These are phyloP conservation scores for Petrolisthes manimaculis DNA, from an alignment of 2,888 invertebrate species.

Conservation along the genomic window DNA sequence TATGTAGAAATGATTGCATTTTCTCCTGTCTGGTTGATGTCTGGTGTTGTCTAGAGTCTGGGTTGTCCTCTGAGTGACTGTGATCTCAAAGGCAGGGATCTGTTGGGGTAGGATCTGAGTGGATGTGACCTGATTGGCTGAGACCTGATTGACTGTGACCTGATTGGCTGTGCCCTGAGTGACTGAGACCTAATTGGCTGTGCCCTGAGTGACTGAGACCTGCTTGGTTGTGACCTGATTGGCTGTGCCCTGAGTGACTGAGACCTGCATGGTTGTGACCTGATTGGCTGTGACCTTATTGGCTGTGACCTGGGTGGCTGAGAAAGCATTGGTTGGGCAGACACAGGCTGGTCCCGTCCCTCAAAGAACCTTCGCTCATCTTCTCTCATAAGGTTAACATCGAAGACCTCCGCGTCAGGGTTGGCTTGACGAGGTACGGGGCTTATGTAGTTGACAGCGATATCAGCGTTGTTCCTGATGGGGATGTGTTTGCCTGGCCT, in stretches of 20 bases:
- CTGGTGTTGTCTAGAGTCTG: neutral
- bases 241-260: slow-evolving; percentile 23
- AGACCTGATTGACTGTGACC: slow-evolving; percentile 16
- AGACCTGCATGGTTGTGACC: neutral
- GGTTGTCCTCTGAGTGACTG: neutral
- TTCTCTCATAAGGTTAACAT: slow-evolving; percentile 18
- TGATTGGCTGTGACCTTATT: slow-evolving; percentile 11
- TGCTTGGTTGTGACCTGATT: slow-evolving; percentile 23
- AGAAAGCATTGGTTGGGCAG: slow-evolving; percentile 23
- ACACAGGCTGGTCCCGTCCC: slow-evolving; percentile 19
- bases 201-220: slow-evolving; percentile 14
- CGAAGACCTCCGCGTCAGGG: slow-evolving; percentile 40
- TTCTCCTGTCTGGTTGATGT: too few species aligned
- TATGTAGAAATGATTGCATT: too few species aligned
- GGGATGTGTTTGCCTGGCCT: neutral
- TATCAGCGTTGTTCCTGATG: slow-evolving; percentile 20
- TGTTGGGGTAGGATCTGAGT: slow-evolving; percentile 33
- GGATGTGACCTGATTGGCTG: slow-evolving; percentile 33
- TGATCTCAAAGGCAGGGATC: neutral
- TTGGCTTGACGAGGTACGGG: neutral
- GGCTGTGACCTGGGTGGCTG: slow-evolving; percentile 32
- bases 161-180: slow-evolving; percentile 16
- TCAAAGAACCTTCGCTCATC: slow-evolving; percentile 5
- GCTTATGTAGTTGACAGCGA: slow-evolving; percentile 29
- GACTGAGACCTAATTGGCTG: neutral